Base-by-base conservation (phyloP, 2,113 vertebrate genomes). In the Rhineura floridana region DNA sequence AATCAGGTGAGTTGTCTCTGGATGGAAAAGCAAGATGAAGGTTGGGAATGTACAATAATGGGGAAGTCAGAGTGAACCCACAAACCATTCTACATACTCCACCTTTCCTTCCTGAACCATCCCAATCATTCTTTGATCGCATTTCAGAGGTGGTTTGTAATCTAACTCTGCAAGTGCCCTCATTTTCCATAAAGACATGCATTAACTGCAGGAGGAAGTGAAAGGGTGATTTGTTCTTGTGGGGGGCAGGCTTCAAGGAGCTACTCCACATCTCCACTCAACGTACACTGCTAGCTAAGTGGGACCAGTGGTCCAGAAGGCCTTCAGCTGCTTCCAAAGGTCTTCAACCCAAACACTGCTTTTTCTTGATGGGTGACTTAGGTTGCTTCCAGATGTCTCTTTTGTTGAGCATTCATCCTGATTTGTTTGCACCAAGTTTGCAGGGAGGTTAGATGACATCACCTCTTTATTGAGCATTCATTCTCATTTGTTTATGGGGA, bases 1-100 rank as follows among this genome's bases (percentile, higher is more conserved):
- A 97, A 95, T 42, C 97, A 97, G 96, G 97, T 97, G 52, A 85
- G 52, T 3, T 44, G 23, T 6, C 7, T n/a, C 65, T 82, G 12
- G 50, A 63, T 28, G 63, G 42, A 81, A 59, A 67, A 77, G 8
- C 17, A 52, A 42, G 42, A 25, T 59, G 44, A 48, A 63, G 48
- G 13, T 21, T 44, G 28, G 23, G 50, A 33, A 36, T 25, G 9
- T 15, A 52, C 30, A 44, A 25, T 42, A 12, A 19, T 55, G 63
- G n/a, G 15, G 13, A 13, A 42, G 50, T 30, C 62, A 33, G 2
- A 25, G 30, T 52, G 23, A 7, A 28, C 6, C n/a, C 39, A 19
- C 4, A 44, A 46, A 10, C 15, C 39, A 65, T 63, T 85, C 15
- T 48, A 9, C 2, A 33, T 48, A 55, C 8, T 28, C 30, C 5